Percentiles rank a stretch among this genome's conserved stretches.
phyloP scores from a whole-genome alignment of 2,797 vertebrate genomes.

The Margarornis squamiger region DNA sequence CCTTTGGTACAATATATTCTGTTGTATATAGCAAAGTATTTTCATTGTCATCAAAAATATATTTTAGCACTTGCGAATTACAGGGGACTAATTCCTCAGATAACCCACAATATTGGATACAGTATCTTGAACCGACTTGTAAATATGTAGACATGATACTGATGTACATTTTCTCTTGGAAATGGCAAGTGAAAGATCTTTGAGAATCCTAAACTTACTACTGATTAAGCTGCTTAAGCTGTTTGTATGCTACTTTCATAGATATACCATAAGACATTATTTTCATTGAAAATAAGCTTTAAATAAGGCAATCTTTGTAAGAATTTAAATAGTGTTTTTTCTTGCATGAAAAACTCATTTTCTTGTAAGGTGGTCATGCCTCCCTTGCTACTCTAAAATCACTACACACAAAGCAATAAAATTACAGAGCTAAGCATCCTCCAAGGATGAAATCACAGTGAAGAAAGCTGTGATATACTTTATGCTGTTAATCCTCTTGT shows the following conservation, averaged over 20 bases:
- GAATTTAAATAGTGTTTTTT: conserved; percentile 15
- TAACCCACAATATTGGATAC: conserved; percentile 10
- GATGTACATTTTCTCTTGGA: conserved; percentile 3
- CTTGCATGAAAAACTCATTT: conserved; percentile 2
- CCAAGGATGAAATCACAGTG: conserved; percentile 64
- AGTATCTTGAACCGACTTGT: background rate
- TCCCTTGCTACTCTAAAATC: conserved; percentile 26
- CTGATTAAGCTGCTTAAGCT: conserved; percentile 13
- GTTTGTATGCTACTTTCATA: conserved; percentile 41
- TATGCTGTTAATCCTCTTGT: conserved; percentile 27
- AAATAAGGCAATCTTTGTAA: conserved; percentile 67
- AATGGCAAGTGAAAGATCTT: conserved; percentile 19
- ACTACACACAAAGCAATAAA: conserved; percentile 49
- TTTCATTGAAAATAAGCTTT: conserved; percentile 63
- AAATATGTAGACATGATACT: background rate
- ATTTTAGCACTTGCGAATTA: conserved; percentile 58
- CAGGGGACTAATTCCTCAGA: conserved; percentile 28
- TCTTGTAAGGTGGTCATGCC: conserved; percentile 5
- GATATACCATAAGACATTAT: conserved; percentile 48
- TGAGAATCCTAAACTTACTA: conserved; percentile 5
- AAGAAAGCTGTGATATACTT: conserved; percentile 56
- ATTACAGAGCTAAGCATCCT: conserved; percentile 56
- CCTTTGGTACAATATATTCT: conserved; percentile 56
- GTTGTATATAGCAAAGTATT: conserved; percentile 67
- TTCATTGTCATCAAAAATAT: conserved; percentile 65